A percentile compares a stretch with the other conserved stretches of the same genome.
These are phyloP conservation scores for Monomorium pharaonis DNA, from an alignment of 1,140 invertebrate species.

Conservation along the genomic window DNA sequence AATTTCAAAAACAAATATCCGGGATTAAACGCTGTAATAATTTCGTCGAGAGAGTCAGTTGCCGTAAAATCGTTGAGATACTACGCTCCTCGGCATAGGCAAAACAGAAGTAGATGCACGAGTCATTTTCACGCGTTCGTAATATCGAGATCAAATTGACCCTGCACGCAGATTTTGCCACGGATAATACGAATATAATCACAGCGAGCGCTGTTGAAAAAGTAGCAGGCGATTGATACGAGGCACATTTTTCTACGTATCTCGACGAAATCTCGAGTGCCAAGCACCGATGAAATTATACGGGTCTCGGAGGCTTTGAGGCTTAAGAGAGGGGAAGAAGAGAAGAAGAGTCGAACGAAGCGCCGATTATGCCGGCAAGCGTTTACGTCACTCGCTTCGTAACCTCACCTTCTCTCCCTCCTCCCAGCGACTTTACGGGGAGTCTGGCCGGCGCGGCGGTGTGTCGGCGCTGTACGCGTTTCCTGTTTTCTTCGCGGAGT, in stretches of 20 bases:
- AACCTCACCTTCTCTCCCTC: neutral
- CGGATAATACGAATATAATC: too few relatives aligned
- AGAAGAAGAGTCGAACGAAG: neutral
- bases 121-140: neutral
- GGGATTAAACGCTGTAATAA: neutral
- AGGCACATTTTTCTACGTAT: neutral
- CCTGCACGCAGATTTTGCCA: too few relatives aligned
- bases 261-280: neutral
- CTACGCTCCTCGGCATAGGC: neutral
- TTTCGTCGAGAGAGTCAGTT: neutral
- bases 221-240: neutral
- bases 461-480: slow-evolving; percentile 17
- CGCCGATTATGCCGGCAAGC: neutral
- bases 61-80: neutral
- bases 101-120: neutral
- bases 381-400: slow-evolving; percentile 41
- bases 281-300: slow-evolving; percentile 11
- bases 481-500: slow-evolving; percentile 57
- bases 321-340: neutral
- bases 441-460: neutral
- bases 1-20: neutral
- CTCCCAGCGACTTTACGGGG: neutral
- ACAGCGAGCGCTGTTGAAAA: too few relatives aligned
- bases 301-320: neutral
- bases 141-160: neutral